Evolutionary conservation across 2,113 vertebrate species (phyloP), one percentile per base, ranked within the genome.

Genomic region (Tupaia tana): DNA sequence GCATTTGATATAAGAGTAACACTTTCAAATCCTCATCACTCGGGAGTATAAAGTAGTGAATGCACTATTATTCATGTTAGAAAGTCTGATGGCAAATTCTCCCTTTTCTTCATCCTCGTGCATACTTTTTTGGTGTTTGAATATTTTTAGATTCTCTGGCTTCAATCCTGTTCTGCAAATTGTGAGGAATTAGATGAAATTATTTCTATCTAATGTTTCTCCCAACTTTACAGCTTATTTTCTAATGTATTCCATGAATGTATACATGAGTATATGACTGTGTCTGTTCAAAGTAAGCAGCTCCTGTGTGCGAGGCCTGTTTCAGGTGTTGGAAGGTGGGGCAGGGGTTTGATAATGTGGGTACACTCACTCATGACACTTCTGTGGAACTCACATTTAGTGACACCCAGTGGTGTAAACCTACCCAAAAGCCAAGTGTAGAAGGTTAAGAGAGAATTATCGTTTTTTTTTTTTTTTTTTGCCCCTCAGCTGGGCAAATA

Each of bases 401-500:
- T 81, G 43, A 85, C 24, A 14, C 64, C 71, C 29, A 58, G 11
- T 73, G 31, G n/a, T 83, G 81, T 92, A 29, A 90, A 43, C 20
- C 71, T 31, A 11, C 27, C 64, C 9, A n/a, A 92, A 71, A 66
- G 19, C 52, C 29, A 5, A 74, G 18, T 63, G 34, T 74, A 70
- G 56, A 92, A 80, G 64, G 54, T 95, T 86, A 96, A 92, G 80
- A 71, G 77, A 79, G 56, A 84, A 90, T 89, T 69, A 79, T 19
- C 75, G 4, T 83, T 93, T 84, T 86, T 78, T n/a, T n/a, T n/a
- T n/a, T n/a, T n/a, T n/a, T n/a, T n/a, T n/a, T n/a, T 43, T 43
- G 4, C 43, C 43, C 5, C 13, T 97, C 89, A 96, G 75, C 59
- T 87, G 93, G 43, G 81, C 79, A 97, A 95, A 94, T 91, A 77